phyloP scores from a whole-genome alignment of 2,888 invertebrate species.

The Bursaphelenchus okinawaensis region DNA sequence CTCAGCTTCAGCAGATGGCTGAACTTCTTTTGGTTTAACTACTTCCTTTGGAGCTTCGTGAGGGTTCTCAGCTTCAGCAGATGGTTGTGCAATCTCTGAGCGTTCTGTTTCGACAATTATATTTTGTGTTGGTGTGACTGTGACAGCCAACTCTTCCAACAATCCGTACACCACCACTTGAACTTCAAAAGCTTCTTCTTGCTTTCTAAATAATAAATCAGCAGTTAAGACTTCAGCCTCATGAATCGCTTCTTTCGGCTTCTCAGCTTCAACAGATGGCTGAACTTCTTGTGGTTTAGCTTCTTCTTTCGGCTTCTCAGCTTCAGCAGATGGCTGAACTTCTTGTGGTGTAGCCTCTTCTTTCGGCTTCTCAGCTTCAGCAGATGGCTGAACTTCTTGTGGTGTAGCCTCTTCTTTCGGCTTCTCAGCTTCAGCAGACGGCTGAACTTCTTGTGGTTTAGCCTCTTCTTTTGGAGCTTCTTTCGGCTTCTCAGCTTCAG shows the following conservation, averaged over 20 bases:
- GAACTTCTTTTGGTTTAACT: not conserved
- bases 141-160: too few species aligned
- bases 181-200: not conserved
- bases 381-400: not conserved
- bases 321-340: not conserved
- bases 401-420: conserved; percentile 1
- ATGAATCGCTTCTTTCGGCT: not conserved
- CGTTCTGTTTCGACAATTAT: not conserved
- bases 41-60: not conserved
- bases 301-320: too few species aligned
- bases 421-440: not conserved
- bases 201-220: not conserved
- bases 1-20: too few species aligned
- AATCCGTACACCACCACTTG: not conserved
- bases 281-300: conserved; percentile 3
- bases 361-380: not conserved
- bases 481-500: conserved; percentile 14
- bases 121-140: not conserved
- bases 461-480: conserved; percentile 6
- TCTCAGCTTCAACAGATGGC: conserved; percentile 1
- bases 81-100: not conserved
- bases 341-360: not conserved
- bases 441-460: not conserved
- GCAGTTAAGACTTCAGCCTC: not conserved
- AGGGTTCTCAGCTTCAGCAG: not conserved